A percentile compares a stretch with the other conserved stretches of the same genome.
phyloP scores from a whole-genome alignment of 2,888 invertebrate species.

The Blera fallax region DNA sequence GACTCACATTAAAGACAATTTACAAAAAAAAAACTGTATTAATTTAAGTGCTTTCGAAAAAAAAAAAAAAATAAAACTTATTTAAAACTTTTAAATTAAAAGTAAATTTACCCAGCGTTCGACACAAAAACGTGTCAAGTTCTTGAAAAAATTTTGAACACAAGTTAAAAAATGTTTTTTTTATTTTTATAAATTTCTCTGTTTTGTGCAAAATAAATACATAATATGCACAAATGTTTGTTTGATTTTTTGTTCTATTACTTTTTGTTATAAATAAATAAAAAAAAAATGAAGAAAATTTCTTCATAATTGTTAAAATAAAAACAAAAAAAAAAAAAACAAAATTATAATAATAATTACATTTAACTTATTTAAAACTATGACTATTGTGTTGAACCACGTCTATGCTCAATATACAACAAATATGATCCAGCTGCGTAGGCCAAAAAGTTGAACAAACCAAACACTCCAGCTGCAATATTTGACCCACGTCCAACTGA shows the following conservation, averaged over 20 bases:
- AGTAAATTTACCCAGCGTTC: background rate
- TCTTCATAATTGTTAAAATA: conserved; percentile 24
- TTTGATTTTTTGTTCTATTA: background rate
- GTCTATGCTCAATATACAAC: conserved; percentile 88
- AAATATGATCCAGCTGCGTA: conserved; percentile 90
- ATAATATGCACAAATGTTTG: background rate
- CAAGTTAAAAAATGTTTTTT: background rate
- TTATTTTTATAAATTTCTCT: background rate
- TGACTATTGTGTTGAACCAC: conserved; percentile 79
- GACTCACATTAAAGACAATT: conserved; percentile 32
- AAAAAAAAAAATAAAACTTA: background rate
- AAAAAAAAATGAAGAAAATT: conserved; percentile 10
- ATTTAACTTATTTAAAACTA: conserved; percentile 34
- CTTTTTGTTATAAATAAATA: conserved; percentile 49
- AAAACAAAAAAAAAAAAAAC: conserved; percentile 18
- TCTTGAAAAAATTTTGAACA: conserved; percentile 29
- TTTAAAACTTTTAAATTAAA: too few species aligned
- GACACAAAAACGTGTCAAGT: conserved; percentile 63
- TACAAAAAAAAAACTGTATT: background rate
- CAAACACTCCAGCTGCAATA: conserved; percentile 92
- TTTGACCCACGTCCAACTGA: conserved; percentile 83
- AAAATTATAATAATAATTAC: conserved; percentile 8
- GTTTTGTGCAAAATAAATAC: conserved; percentile 8
- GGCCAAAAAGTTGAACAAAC: conserved; percentile 90
- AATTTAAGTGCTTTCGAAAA: background rate